Evolutionary conservation across 2,888 invertebrate genomes (phyloP).

Genomic region (Xanthorhoe spadicearia): DNA sequence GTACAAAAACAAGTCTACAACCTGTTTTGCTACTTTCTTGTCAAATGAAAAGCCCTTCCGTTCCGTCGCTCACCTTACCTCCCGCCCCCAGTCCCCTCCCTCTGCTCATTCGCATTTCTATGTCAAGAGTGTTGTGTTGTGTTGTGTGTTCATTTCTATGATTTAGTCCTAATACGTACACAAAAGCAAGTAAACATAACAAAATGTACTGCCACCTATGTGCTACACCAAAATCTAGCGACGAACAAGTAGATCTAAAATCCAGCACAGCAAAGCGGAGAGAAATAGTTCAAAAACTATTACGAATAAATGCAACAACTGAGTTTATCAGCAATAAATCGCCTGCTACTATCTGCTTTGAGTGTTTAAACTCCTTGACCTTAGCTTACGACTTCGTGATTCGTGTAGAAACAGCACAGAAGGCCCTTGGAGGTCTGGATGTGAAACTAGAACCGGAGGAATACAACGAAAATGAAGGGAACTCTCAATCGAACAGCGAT

Average conservation of each 20-base stretch:
- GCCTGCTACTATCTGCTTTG: conserved; percentile 4
- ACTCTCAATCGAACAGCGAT: conserved; percentile 18
- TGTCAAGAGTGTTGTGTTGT: too few relatives aligned
- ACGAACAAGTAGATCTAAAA: conserved; percentile 9
- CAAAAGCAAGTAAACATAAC: background rate
- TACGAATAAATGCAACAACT: conserved; percentile 13
- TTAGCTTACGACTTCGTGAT: conserved; percentile 19
- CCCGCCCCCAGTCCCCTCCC: too few relatives aligned
- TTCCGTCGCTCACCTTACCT: too few relatives aligned
- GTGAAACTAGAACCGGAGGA: conserved; percentile 13
- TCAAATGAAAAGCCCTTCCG: too few relatives aligned
- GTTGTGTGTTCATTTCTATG: too few relatives aligned
- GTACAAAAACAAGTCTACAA: too few relatives aligned
- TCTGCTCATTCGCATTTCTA: too few relatives aligned
- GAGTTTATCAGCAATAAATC: conserved; percentile 4
- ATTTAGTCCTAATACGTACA: background rate
- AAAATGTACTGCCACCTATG: conserved; percentile 17
- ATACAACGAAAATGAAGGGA: background rate
- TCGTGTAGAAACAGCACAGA: conserved; percentile 11
- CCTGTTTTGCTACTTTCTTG: too few relatives aligned
- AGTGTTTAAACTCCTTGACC: conserved; percentile 14
- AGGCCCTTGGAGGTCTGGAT: background rate
- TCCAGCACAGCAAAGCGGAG: background rate
- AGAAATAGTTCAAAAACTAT: conserved; percentile 15
- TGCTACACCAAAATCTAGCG: conserved; percentile 9